Evolutionary conservation across 2,113 vertebrate genomes (phyloP), one percentile per base, ranked within the genome.

Genomic region (Sakesphorus luctuosus): DNA sequence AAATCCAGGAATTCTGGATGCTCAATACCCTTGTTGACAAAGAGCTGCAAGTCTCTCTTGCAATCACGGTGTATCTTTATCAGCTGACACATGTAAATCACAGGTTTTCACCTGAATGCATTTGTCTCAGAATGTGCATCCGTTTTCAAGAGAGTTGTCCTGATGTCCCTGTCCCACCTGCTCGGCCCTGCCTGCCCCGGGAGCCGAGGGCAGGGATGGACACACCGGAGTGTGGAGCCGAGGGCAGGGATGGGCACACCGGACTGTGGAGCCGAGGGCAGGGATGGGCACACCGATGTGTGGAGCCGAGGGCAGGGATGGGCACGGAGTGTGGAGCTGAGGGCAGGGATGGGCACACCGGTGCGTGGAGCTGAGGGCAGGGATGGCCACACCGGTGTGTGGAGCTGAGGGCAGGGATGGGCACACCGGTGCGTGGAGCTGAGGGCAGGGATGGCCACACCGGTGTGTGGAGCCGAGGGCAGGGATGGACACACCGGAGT

Each of bases 181-280:
- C 40, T 40, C 40, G 40, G 40, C 40, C 40, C 40, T 40, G 40
- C 40, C 40, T 43, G 40, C 40, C 40, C 40, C 40, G 12, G 40
- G 40, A 47, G 36, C 63, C 6, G 6, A 29, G 66, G 25, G 23
- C 10, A 8, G 36, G 31, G 26, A 14, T 44, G 56, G 10, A 50
- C 58, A 40, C n/a, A 10, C 1, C 1, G 0, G 25, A 0, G n/a
- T 13, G 33, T 0, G 7, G 33, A 47, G 47, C 52, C 4, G 2
- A 4, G 62, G 69, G 2, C n/a, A n/a, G n/a, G n/a, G n/a, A n/a
- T n/a, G n/a, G n/a, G n/a, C n/a, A n/a, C n/a, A n/a, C n/a, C n/a
- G n/a, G n/a, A n/a, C n/a, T n/a, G n/a, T n/a, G n/a, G 10, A 47
- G 36, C 63, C 6, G 6, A 29, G 66, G 25, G 23, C 10, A 8